Percentiles rank a stretch among this genome's conserved stretches.
phyloP scores from a whole-genome alignment of 1,140 invertebrate species.

The Camponotus vicinus region DNA sequence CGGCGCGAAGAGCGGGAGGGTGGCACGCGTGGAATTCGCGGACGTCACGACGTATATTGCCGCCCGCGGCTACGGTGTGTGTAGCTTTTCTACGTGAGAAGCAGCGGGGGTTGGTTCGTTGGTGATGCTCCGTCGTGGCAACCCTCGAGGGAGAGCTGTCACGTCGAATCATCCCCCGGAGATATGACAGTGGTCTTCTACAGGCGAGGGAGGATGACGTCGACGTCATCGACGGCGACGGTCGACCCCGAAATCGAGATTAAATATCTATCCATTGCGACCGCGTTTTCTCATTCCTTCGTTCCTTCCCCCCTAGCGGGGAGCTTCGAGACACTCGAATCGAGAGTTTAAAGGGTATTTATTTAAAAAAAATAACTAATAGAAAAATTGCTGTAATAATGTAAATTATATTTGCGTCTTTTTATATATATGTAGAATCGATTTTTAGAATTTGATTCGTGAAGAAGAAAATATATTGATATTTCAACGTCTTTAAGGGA shows the following conservation, averaged over 20 bases:
- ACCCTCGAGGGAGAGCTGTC: slow-evolving; percentile 82
- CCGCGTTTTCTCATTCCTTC: neutral
- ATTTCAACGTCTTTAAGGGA: neutral
- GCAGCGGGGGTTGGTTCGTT: slow-evolving; percentile 48
- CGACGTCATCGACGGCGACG: slow-evolving; percentile 66
- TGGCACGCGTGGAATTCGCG: slow-evolving; percentile 83
- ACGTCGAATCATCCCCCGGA: slow-evolving; percentile 83
- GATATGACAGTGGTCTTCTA: slow-evolving; percentile 82
- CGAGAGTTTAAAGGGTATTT: slow-evolving; percentile 9
- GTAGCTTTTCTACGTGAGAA: slow-evolving; percentile 63
- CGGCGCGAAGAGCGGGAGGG: slow-evolving; percentile 66
- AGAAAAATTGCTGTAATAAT: neutral
- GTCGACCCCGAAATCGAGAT: slow-evolving; percentile 83
- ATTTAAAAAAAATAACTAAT: neutral
- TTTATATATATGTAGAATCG: neutral
- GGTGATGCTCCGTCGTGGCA: slow-evolving; percentile 66
- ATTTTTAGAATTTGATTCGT: neutral
- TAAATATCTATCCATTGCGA: slow-evolving; percentile 78
- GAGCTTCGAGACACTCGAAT: neutral
- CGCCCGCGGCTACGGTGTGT: slow-evolving; percentile 66
- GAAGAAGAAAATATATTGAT: neutral
- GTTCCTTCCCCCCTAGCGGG: neutral
- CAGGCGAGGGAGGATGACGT: slow-evolving; percentile 71
- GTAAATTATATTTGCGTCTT: neutral
- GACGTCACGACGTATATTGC: slow-evolving; percentile 84